Evolutionary conservation across 2,888 invertebrate genomes (phyloP), one percentile per base, ranked within the genome.

Genomic region (Parelbella ahira): DNA sequence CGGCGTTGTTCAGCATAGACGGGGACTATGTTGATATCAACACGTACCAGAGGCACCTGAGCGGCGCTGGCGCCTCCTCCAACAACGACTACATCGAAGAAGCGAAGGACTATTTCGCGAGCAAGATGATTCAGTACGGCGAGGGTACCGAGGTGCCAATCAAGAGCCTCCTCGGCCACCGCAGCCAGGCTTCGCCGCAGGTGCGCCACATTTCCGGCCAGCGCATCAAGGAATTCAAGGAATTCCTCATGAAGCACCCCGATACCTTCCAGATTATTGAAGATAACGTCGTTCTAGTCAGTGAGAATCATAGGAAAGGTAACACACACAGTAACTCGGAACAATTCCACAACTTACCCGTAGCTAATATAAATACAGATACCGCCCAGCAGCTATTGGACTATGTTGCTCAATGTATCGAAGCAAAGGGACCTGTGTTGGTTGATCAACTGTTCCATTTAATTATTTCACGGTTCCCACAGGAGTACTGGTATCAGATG

Each of bases 81-180:
- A 93, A 93, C 67, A 91, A 94, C 59, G 96, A 97, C 76, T 97
- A 97, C 78, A 97, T 97, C 60, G 93, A 94, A 67, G 98, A 98
- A 87, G 98, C 99, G 43, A 97, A 98, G 63, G 96, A 97, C 70
- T 99, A 98, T 88, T 99, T 99, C 86, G 94, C 96, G 41, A 92
- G 94, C 70, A 98, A 98, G 88, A 91, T 99, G 81, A 89, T 95
- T 51, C 96, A 98, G 83, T 97, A 99, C 78, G 98, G 99, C 45
- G 93, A 95, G 51, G 96, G 95, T 39, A 96, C 97, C 1, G 98
- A 99, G 89, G 97, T 99, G 53, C 98, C 98, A 2, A 97, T 99
- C 56, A 96, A 96, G 75, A 97, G 97, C 77, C 90, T 99, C 52
- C 90, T 99, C 47, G 99, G 99, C 0, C 99, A 99, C 84, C 91